phyloP scores from a whole-genome alignment of 1,140 invertebrate genomes.

The Orius laevigatus region DNA sequence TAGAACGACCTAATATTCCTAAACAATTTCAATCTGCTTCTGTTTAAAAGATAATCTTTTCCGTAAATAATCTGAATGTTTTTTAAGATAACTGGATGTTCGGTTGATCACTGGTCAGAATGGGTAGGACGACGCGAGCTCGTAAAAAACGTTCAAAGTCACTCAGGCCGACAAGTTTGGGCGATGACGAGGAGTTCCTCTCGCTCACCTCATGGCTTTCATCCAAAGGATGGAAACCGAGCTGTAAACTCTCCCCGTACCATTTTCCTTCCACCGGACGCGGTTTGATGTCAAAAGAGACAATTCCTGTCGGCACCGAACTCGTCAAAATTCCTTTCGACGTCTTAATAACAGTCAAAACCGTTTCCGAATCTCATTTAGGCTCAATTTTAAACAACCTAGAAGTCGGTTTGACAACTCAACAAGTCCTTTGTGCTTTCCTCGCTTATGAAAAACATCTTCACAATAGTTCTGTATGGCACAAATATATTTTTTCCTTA shows the following conservation, averaged over 20 bases:
- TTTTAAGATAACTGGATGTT: too few relatives aligned
- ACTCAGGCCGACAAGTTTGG: not conserved
- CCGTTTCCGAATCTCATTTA: constrained; percentile 19
- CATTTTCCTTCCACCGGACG: constrained; percentile 27
- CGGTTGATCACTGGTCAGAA: not conserved
- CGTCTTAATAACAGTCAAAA: constrained; percentile 27
- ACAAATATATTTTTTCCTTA: constrained; percentile 29
- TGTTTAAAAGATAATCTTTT: too few relatives aligned
- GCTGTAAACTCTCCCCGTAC: constrained; percentile 16
- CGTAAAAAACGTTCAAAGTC: not conserved
- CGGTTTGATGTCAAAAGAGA: constrained; percentile 28
- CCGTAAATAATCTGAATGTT: too few relatives aligned
- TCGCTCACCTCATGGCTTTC: constrained; percentile 21
- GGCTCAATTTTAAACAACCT: constrained; percentile 16
- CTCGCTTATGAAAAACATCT: constrained; percentile 25
- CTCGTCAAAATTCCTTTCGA: constrained; percentile 29
- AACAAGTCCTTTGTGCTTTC: constrained; percentile 28
- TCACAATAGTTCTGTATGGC: constrained; percentile 21
- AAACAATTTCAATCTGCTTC: too few relatives aligned
- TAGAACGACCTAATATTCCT: too few relatives aligned
- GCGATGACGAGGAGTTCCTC: constrained; percentile 11
- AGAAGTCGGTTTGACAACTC: constrained; percentile 15
- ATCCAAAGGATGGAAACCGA: constrained; percentile 20
- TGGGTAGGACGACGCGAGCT: constrained; percentile 2
- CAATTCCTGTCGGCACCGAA: constrained; percentile 25